Conservation (phyloP, 2,888 invertebrate species). For the Panzeria rudis region DNA sequence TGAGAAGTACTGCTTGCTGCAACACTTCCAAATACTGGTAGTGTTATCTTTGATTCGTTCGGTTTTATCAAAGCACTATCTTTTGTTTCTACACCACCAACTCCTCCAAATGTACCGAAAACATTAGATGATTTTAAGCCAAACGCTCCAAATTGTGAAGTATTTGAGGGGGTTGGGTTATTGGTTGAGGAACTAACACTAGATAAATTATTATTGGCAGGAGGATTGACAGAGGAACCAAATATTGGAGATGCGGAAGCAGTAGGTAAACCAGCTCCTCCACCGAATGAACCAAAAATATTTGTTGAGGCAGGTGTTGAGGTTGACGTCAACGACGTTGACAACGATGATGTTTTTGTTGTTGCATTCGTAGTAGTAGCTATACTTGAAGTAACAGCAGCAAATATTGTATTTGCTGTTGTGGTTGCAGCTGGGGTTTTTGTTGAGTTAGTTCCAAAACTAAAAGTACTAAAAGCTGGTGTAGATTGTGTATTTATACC, state of each 20-base stretch:
- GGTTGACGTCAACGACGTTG: conserved; percentile 53
- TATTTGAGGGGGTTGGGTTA: conserved; percentile 68
- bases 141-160: conserved; percentile 71
- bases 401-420: conserved; percentile 58
- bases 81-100: conserved; percentile 44
- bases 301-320: conserved; percentile 67
- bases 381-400: conserved; percentile 37
- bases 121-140: conserved; percentile 68
- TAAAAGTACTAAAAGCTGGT: conserved; percentile 68
- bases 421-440: conserved; percentile 45
- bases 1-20: conserved; percentile 52
- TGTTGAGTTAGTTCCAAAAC: conserved; percentile 66
- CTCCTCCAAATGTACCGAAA: conserved; percentile 71
- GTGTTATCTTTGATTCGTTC: conserved; percentile 62
- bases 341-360: conserved; percentile 55
- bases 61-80: conserved; percentile 22
- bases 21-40: conserved; percentile 73
- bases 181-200: conserved; percentile 61
- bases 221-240: conserved; percentile 73
- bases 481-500: conserved; percentile 53
- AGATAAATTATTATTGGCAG: conserved; percentile 65
- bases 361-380: conserved; percentile 42
- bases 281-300: conserved; percentile 74
- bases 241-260: conserved; percentile 63
- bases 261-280: conserved; percentile 37